A percentile compares a stretch with the other conserved stretches of the same genome.
phyloP scores from a whole-genome alignment of 2,113 vertebrate genomes.

The Crocuta crocuta region DNA sequence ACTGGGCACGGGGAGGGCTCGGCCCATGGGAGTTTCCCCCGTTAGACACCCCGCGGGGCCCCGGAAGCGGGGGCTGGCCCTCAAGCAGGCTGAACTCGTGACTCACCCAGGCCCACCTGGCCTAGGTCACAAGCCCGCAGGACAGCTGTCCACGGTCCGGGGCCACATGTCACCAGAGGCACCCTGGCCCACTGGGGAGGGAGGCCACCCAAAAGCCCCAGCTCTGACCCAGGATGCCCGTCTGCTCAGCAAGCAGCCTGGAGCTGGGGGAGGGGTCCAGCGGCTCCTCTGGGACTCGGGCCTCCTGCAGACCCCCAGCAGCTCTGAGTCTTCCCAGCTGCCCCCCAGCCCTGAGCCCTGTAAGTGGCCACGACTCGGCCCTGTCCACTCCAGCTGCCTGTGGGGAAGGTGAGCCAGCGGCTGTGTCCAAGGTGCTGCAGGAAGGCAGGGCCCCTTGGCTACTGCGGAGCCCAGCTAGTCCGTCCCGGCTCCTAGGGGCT shows the following conservation, averaged over 20 bases:
- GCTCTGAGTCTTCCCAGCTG: no score
- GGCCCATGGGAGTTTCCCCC: constrained; percentile 54
- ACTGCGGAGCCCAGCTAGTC: no score
- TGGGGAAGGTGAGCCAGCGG: fast-evolving
- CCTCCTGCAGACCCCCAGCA: neutral
- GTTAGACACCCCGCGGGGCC: fast-evolving
- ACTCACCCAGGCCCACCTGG: neutral
- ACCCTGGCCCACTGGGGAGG: neutral
- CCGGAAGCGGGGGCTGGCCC: fast-evolving
- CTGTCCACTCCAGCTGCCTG: neutral
- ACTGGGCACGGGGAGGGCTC: neutral
- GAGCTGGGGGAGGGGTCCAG: neutral
- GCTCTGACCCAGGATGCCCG: neutral
- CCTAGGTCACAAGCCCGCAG: neutral
- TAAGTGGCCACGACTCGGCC: neutral
- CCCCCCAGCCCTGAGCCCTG: fast-evolving
- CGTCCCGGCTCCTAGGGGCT: neutral
- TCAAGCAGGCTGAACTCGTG: fast-evolving
- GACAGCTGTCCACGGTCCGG: neutral
- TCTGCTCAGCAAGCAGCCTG: neutral
- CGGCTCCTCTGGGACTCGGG: fast-evolving
- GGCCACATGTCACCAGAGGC: neutral
- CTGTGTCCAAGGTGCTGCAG: neutral
- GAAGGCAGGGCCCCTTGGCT: neutral
- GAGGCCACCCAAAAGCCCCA: neutral